Evolutionary conservation across 2,888 invertebrate species (phyloP).

Genomic region (Yponomeuta cagnagella): DNA sequence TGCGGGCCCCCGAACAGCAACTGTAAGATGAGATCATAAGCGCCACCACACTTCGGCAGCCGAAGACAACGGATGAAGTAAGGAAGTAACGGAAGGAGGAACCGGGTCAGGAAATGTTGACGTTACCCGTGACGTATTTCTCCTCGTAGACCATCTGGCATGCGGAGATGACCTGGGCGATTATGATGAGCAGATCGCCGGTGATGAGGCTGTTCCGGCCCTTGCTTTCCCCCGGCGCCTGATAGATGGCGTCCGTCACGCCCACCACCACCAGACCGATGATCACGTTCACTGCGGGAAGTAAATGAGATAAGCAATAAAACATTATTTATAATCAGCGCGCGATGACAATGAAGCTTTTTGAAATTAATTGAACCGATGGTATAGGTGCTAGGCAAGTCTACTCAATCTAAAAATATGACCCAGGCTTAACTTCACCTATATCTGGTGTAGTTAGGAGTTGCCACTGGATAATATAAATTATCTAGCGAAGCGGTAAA

Average conservation of each 20-base stretch:
- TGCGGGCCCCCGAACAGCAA: too few species aligned
- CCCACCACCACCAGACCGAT: conserved; percentile 84
- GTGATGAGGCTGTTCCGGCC: conserved; percentile 85
- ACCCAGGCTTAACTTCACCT: too few species aligned
- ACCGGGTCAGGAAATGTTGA: not conserved
- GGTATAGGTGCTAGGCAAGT: not conserved
- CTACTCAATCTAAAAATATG: not conserved
- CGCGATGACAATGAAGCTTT: too few species aligned
- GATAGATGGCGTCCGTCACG: conserved; percentile 79
- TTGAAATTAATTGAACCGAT: not conserved
- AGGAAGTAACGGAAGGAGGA: too few species aligned
- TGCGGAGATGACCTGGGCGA: conserved; percentile 88
- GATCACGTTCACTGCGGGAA: conserved; percentile 72
- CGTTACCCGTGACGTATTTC: conserved; percentile 83
- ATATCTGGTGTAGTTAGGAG: too few species aligned
- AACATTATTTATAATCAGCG: too few species aligned
- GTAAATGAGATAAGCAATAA: not conserved
- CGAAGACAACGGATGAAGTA: too few species aligned
- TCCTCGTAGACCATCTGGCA: conserved; percentile 97
- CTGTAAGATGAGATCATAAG: too few species aligned
- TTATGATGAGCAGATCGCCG: conserved; percentile 84
- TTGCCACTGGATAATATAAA: too few species aligned
- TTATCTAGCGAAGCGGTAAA: too few species aligned
- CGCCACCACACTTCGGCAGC: too few species aligned
- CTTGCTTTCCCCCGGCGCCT: conserved; percentile 53